Evolutionary conservation across 2,113 vertebrate genomes (phyloP).

Genomic region (Gallinago paraguaiae): DNA sequence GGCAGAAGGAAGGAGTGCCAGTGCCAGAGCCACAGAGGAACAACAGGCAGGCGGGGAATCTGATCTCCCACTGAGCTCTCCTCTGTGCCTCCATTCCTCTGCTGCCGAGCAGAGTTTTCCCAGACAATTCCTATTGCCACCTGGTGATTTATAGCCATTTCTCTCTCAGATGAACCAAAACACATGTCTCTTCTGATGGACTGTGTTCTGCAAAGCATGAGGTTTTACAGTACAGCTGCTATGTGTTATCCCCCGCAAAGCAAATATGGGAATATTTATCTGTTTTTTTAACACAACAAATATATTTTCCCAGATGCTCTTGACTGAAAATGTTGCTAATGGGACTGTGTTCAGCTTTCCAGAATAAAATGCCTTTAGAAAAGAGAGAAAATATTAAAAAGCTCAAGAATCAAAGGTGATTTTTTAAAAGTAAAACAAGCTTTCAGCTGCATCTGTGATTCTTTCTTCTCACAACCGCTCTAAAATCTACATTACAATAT

Average conservation of each 20-base stretch:
- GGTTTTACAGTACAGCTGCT: slow-evolving; percentile 24
- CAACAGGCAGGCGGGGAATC: background rate
- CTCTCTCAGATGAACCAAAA: slow-evolving; percentile 46
- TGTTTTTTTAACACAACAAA: background rate
- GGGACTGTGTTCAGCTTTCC: background rate
- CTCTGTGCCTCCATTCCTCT: background rate
- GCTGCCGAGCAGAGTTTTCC: slow-evolving; percentile 5
- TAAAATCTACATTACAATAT: background rate
- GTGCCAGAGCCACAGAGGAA: background rate
- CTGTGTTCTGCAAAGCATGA: slow-evolving; percentile 45
- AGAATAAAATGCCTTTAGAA: slow-evolving; percentile 12
- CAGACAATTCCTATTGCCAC: slow-evolving; percentile 29
- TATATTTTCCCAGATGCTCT: slow-evolving; percentile 25
- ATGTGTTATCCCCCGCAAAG: background rate
- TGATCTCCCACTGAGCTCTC: background rate
- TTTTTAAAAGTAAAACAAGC: background rate
- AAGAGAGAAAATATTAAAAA: background rate
- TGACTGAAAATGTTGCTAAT: slow-evolving; percentile 6
- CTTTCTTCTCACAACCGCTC: background rate
- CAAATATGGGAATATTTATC: slow-evolving; percentile 30
- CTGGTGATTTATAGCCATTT: slow-evolving; percentile 39
- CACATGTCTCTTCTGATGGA: slow-evolving; percentile 16
- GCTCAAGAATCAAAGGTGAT: background rate
- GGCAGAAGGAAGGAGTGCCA: background rate
- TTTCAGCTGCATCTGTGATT: background rate